Evolutionary conservation across 2,797 vertebrate species (phyloP).

Genomic region (Graptemys geographica): DNA sequence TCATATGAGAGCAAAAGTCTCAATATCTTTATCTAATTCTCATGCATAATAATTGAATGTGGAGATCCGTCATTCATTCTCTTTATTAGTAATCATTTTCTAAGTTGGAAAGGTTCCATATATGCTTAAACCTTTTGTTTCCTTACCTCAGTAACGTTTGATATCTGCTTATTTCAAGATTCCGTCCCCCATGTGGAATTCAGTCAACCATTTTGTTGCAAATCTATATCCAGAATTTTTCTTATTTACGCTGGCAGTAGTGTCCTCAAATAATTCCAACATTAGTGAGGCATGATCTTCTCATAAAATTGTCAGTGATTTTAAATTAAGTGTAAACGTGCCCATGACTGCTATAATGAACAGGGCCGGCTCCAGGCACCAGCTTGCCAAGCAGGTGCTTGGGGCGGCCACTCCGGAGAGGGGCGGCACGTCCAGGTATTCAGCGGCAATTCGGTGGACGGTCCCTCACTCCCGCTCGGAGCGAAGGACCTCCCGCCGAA

Average conservation of each 20-base stretch:
- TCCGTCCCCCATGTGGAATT: not conserved
- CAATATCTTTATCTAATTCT: not conserved
- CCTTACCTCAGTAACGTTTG: no score
- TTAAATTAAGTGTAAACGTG: not conserved
- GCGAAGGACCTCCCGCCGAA: no score
- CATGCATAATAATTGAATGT: not conserved
- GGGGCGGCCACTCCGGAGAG: no score
- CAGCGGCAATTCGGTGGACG: no score
- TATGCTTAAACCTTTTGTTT: not conserved
- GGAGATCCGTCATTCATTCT: not conserved
- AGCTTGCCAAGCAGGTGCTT: no score
- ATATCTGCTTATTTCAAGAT: not conserved
- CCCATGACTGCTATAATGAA: not conserved
- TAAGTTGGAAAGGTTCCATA: not conserved
- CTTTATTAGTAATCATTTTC: not conserved
- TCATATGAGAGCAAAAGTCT: not conserved
- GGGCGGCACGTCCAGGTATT: no score
- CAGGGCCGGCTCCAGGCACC: no score
- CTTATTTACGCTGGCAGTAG: not conserved
- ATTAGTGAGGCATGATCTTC: not conserved
- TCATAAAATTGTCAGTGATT: not conserved
- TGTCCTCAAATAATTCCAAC: not conserved
- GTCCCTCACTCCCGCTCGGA: no score
- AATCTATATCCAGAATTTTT: not conserved
- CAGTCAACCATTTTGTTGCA: not conserved